Conservation (phyloP, 2,797 vertebrate species). For the Phrynocephalus vlangalii region DNA sequence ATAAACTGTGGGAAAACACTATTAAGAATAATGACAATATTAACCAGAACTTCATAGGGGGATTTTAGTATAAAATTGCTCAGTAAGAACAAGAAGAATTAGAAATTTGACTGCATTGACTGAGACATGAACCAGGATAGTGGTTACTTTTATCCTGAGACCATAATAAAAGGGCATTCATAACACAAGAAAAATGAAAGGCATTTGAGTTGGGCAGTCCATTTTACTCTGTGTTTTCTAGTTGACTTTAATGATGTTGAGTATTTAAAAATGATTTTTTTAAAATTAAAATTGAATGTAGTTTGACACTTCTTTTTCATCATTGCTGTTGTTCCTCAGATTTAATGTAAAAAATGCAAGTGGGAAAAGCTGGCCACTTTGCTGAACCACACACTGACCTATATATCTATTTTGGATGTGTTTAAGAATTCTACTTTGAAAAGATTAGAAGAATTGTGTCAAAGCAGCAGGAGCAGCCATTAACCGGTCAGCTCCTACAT, state of each 20-base stretch:
- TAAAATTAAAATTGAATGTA: not conserved
- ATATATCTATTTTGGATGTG: not conserved
- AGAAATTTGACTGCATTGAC: not conserved
- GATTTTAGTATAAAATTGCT: not conserved
- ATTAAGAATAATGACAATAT: too few relatives aligned
- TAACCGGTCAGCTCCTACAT: not conserved
- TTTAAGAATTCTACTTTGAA: not conserved
- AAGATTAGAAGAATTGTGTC: not conserved
- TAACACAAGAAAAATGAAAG: conserved; percentile 28
- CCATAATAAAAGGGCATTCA: too few relatives aligned
- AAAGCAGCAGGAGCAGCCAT: not conserved
- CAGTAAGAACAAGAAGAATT: not conserved
- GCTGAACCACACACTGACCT: conserved; percentile 8
- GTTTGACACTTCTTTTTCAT: not conserved
- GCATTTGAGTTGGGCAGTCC: conserved; percentile 58
- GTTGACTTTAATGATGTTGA: conserved; percentile 27
- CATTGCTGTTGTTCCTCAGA: conserved; percentile 6
- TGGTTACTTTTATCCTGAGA: not conserved
- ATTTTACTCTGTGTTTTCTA: conserved; percentile 55
- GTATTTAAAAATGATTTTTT: not conserved
- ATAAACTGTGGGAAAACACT: too few relatives aligned
- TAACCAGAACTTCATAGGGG: not conserved
- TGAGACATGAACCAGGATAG: not conserved
- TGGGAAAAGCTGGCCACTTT: not conserved
- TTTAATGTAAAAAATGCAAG: conserved; percentile 14